Evolutionary conservation across 2,113 vertebrate species (phyloP), one percentile per base, ranked within the genome.

Genomic region (Pardalotus punctatus): DNA sequence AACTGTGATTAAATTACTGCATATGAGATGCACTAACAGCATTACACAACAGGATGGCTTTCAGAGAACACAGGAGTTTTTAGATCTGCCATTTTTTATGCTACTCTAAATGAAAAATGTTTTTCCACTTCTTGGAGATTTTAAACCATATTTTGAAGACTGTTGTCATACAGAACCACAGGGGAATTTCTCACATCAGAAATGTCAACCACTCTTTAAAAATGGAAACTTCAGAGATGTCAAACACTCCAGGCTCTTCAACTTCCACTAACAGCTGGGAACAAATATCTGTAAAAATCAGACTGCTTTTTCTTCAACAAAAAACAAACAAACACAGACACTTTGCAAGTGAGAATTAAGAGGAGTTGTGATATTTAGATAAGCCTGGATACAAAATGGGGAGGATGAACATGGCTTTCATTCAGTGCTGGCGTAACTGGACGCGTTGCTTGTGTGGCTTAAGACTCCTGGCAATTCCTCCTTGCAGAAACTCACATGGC

Each of bases 141-240:
- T 83, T 47, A 73, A 82, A 51, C 9, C 6, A 3, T 17, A n/a
- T 80, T 90, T 77, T 77, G 35, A 76, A 92, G 57, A 16, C 53
- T 66, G 51, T 12, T 88, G 60, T 47, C 48, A 74, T 12, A 70
- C 9, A 80, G n/a, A 92, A 66, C 43, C n/a, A 70, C 28, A 29
- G 21, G 16, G 36, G 43, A 79, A 79, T 35, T 82, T 79, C 66
- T 92, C 57, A 45, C 5, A 14, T 82, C 57, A 80, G 48, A 79
- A 81, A 56, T 9, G 15, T 29, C 7, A 2, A 71, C 27, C 29
- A 31, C 23, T 12, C 72, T 70, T 73, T 28, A 22, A 8, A 95
- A 94, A 38, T 40, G 42, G n/a, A 38, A 84, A 85, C 45, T 78
- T 89, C 43, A 67, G 28, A 87, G 65, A 64, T 71, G 73, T n/a